phyloP scores from a whole-genome alignment of 2,888 invertebrate species.

The Stramonita haemastoma region DNA sequence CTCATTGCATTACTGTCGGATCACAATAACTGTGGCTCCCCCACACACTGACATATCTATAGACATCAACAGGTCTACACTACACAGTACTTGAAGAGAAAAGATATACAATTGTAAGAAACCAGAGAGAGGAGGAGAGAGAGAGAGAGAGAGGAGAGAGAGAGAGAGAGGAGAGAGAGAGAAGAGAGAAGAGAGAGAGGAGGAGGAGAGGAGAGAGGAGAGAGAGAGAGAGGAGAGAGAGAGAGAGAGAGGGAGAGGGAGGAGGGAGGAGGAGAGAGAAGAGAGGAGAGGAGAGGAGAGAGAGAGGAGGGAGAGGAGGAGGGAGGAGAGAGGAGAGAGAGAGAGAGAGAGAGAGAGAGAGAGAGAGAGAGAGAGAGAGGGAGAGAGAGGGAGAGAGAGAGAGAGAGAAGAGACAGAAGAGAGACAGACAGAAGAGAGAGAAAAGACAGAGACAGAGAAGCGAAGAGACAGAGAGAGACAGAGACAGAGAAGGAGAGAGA shows the following conservation, averaged over 20 bases:
- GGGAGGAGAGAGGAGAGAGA: neutral
- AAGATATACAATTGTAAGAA: neutral
- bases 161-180: neutral
- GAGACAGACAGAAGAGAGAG: too few relatives aligned
- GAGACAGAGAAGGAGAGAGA: too few relatives aligned
- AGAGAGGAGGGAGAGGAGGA: neutral
- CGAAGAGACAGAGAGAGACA: too few relatives aligned
- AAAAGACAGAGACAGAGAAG: too few relatives aligned
- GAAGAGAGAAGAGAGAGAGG: neutral
- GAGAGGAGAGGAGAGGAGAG: neutral
- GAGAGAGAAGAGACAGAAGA: too few relatives aligned
- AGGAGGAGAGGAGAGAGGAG: neutral
- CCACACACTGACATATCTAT: too few relatives aligned
- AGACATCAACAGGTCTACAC: too few relatives aligned
- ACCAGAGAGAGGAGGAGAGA: neutral
- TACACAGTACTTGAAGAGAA: too few relatives aligned
- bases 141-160: neutral
- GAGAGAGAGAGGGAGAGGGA: slow-evolving; percentile 17
- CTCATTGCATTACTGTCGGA: too few relatives aligned
- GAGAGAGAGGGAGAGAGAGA: neutral
- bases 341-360: neutral
- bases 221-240: neutral
- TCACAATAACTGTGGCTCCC: too few relatives aligned
- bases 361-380: neutral
- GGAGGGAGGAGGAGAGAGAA: neutral